These are phyloP conservation scores for Orchesellides sinensis DNA, from an alignment of 2,888 invertebrate genomes.

Conservation along the genomic window DNA sequence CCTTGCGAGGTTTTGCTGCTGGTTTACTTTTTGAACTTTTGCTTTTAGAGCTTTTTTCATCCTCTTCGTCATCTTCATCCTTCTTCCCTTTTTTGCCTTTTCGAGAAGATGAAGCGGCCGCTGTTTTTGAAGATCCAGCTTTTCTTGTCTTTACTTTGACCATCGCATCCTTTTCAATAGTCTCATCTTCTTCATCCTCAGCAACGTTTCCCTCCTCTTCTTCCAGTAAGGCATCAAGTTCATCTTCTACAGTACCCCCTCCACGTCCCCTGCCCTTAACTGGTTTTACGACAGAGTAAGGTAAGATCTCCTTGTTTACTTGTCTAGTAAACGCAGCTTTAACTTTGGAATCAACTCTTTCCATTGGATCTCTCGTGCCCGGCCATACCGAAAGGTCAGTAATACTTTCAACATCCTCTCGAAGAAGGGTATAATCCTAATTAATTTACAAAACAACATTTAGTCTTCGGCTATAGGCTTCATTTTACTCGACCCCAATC, in stretches of 20 bases:
- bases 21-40: conserved; percentile 6
- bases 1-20: conserved; percentile 4
- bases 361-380: conserved; percentile 85
- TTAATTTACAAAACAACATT: neutral
- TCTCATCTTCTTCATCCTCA: conserved; percentile 77
- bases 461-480: neutral
- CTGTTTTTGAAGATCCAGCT: conserved; percentile 36
- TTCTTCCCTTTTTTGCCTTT: neutral
- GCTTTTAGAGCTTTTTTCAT: neutral
- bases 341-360: conserved; percentile 86
- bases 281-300: conserved; percentile 86
- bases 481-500: conserved; percentile 6
- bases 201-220: conserved; percentile 75
- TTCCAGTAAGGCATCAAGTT: conserved; percentile 77
- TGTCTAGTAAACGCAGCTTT: conserved; percentile 96
- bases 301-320: conserved; percentile 91
- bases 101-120: neutral
- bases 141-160: conserved; percentile 82
- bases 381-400: conserved; percentile 93
- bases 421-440: conserved; percentile 88
- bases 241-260: conserved; percentile 78
- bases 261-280: conserved; percentile 82
- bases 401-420: conserved; percentile 95
- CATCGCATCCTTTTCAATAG: conserved; percentile 85
- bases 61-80: neutral